phyloP scores from a whole-genome alignment of 2,888 invertebrate species.

The Polietes domitor region DNA sequence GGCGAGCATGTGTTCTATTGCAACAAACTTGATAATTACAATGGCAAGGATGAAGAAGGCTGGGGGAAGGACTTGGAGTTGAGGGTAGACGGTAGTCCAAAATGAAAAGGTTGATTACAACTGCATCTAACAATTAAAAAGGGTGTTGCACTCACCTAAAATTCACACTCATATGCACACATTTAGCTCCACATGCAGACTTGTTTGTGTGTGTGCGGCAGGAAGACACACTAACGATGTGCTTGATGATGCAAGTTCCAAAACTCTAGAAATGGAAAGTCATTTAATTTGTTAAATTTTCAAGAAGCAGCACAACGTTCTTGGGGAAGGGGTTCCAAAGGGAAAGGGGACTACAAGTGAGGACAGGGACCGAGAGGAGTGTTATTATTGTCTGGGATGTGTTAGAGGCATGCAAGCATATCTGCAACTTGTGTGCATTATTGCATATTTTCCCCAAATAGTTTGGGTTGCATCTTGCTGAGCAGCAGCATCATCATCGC shows the following conservation, averaged over 20 bases:
- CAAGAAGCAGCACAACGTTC: conserved; percentile 25
- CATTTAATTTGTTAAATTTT: conserved; percentile 81
- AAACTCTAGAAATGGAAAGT: conserved; percentile 76
- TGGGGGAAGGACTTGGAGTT: not conserved
- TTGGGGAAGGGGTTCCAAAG: not conserved
- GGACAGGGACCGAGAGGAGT: too few relatives aligned
- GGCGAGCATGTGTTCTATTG: not conserved
- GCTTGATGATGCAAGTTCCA: conserved; percentile 27
- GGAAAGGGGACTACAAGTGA: not conserved
- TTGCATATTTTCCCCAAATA: conserved; percentile 21
- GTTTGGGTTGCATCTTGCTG: conserved; percentile 19
- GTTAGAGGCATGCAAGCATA: not conserved
- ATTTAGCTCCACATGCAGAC: not conserved
- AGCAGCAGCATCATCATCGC: not conserved
- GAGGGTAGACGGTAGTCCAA: not conserved
- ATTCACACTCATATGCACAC: not conserved
- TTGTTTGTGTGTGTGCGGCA: not conserved
- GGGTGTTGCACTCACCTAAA: conserved; percentile 56
- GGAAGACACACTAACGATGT: not conserved
- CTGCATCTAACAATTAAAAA: conserved; percentile 59
- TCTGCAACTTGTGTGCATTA: conserved; percentile 10
- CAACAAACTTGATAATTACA: conserved; percentile 65
- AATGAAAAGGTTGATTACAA: conserved; percentile 63
- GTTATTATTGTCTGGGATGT: too few relatives aligned
- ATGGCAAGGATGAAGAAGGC: not conserved